phyloP scores from a whole-genome alignment of 2,113 vertebrate species.

The Baryphthengus martii region DNA sequence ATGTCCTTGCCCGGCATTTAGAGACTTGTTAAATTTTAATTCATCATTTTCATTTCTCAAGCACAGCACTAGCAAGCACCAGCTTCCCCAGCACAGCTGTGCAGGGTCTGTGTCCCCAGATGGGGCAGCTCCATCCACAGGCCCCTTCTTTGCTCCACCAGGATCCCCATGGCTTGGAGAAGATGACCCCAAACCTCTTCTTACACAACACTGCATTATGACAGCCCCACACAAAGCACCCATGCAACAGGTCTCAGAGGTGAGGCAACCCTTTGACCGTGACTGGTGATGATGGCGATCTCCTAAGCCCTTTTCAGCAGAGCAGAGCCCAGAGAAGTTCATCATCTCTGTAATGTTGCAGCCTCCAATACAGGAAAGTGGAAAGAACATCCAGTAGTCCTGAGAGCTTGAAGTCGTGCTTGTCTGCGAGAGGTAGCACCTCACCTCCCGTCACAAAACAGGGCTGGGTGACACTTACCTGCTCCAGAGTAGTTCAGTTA shows the following conservation, averaged over 20 bases:
- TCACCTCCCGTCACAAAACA: background rate
- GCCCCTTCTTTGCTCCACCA: background rate
- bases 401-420: background rate
- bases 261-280: background rate
- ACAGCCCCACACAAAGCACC: background rate
- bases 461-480: background rate
- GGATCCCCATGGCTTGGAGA: background rate
- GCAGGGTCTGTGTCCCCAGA: fast-evolving
- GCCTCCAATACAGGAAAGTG: background rate
- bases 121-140: background rate
- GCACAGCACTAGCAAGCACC: background rate
- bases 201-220: background rate
- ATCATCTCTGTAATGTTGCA: background rate
- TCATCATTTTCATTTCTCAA: background rate
- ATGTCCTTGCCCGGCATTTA: background rate
- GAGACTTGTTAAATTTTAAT: constrained; percentile 40
- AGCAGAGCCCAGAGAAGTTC: background rate
- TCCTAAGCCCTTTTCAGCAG: background rate
- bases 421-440: background rate
- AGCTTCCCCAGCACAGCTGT: fast-evolving
- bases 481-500: background rate
- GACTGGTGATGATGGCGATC: background rate
- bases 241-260: background rate
- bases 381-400: background rate
- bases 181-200: background rate